Evolutionary conservation across 2,888 invertebrate genomes (phyloP).

Genomic region (Dromius quadrimaculatus): DNA sequence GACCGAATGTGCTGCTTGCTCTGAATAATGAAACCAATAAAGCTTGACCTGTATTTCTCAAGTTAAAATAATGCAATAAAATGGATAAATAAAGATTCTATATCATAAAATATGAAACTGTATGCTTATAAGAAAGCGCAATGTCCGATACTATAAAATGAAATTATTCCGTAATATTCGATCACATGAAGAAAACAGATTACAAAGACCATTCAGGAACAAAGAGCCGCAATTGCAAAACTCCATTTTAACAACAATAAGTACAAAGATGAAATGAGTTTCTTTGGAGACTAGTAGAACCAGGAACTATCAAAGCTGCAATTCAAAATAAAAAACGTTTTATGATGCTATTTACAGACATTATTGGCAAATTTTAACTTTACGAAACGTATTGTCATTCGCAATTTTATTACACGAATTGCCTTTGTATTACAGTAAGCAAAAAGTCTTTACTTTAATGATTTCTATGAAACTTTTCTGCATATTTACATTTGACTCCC

Average conservation of each 20-base stretch:
- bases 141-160: conserved; percentile 30
- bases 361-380: conserved; percentile 27
- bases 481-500: no score
- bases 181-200: conserved; percentile 3
- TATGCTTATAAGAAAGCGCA: conserved; percentile 22
- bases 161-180: conserved; percentile 26
- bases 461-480: no score
- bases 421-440: not conserved
- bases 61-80: no score
- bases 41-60: no score
- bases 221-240: conserved; percentile 37
- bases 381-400: conserved; percentile 5
- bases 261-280: conserved; percentile 28
- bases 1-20: no score
- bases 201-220: conserved; percentile 31
- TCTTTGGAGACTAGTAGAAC: conserved; percentile 6
- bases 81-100: not conserved
- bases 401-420: conserved; percentile 10
- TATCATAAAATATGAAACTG: conserved; percentile 20
- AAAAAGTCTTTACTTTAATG: not conserved
- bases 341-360: conserved; percentile 12
- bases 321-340: conserved; percentile 6
- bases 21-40: no score
- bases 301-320: not conserved
- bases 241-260: conserved; percentile 38